Evolutionary conservation across 2,888 invertebrate genomes (phyloP).

Genomic region (Tinea trinotella): DNA sequence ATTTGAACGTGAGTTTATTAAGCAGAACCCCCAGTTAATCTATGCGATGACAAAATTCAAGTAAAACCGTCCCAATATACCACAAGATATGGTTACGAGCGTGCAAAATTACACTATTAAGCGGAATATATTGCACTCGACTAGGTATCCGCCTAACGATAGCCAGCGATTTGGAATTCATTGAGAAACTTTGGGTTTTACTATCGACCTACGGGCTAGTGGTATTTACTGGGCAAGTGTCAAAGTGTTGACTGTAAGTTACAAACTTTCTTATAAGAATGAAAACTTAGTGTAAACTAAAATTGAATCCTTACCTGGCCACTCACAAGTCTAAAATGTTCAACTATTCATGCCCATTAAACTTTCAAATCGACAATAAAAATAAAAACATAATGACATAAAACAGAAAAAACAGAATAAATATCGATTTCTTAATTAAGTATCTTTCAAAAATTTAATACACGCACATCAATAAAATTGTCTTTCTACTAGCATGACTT

Average conservation of each 20-base stretch:
- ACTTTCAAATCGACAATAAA: too few relatives aligned
- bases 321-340: not conserved
- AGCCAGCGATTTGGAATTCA: constrained; percentile 2
- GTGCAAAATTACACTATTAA: constrained; percentile 50
- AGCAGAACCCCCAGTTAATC: constrained; percentile 2
- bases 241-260: constrained; percentile 1
- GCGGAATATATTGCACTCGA: constrained; percentile 42
- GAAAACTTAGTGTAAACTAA: not conserved
- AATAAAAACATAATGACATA: too few relatives aligned
- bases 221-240: constrained; percentile 2
- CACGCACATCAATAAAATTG: too few relatives aligned
- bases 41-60: not conserved
- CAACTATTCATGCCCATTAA: too few relatives aligned
- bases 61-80: constrained; percentile 30
- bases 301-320: not conserved
- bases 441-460: too few relatives aligned
- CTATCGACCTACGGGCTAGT: constrained; percentile 2
- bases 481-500: too few relatives aligned
- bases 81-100: constrained; percentile 46
- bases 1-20: not conserved
- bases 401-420: too few relatives aligned
- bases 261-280: not conserved
- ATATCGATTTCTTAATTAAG: too few relatives aligned
- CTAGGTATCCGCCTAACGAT: constrained; percentile 3
- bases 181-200: constrained; percentile 2